Percentiles rank a stretch among this genome's conserved stretches.
Conservation (phyloP, 2,888 invertebrate genomes). For the Drosophila neonasuta region DNA sequence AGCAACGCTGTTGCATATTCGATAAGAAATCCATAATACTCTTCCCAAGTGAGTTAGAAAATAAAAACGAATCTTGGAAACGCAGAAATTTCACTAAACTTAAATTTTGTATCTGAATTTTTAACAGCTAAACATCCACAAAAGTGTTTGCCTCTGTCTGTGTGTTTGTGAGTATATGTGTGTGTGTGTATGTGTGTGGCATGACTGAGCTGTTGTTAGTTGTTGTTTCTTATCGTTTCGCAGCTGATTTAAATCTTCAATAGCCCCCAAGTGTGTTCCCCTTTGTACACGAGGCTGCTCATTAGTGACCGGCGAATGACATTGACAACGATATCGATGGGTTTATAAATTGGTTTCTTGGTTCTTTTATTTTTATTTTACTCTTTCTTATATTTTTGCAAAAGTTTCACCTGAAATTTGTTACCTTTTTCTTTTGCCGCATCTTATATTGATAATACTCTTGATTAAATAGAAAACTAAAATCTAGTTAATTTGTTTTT, state of each 20-base stretch:
- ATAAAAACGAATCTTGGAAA: neutral
- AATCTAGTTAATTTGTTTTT: too few species aligned
- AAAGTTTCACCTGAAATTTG: slow-evolving; percentile 44
- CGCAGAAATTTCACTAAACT: slow-evolving; percentile 42
- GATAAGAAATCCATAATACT: neutral
- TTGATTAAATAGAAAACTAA: slow-evolving; percentile 26
- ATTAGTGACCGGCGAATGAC: slow-evolving; percentile 39
- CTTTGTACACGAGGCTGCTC: slow-evolving; percentile 30
- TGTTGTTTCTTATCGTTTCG: slow-evolving; percentile 30
- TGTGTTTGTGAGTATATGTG: slow-evolving; percentile 13
- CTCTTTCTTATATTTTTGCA: slow-evolving; percentile 12
- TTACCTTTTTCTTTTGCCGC: neutral
- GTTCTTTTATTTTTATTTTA: slow-evolving; percentile 24
- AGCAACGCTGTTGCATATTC: neutral
- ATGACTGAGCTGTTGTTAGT: slow-evolving; percentile 19
- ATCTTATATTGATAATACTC: slow-evolving; percentile 45
- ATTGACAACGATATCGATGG: slow-evolving; percentile 52
- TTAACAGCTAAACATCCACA: slow-evolving; percentile 22
- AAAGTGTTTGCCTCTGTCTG: neutral
- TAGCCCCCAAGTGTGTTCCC: slow-evolving; percentile 15
- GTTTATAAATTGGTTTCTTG: slow-evolving; percentile 51
- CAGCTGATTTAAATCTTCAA: slow-evolving; percentile 59
- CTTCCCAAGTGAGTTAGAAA: neutral
- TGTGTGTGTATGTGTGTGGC: slow-evolving; percentile 12
- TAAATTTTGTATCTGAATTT: slow-evolving; percentile 15